These are phyloP conservation scores for Aurelia aurita DNA, from an alignment of 30 jellyfish, hydroid and myxozoan species.

Conservation along the genomic window DNA sequence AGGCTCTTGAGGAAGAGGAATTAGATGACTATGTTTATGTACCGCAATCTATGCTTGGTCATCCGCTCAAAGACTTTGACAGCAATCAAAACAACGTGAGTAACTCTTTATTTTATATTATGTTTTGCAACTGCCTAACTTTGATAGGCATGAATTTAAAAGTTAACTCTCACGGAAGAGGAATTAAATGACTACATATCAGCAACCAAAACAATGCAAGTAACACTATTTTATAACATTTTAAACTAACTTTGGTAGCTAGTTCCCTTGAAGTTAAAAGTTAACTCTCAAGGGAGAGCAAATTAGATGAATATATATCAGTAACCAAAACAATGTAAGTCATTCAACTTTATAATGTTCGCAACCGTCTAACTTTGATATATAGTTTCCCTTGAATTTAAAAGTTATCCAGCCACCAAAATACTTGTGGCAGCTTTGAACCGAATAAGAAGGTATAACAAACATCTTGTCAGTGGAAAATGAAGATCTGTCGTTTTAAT, in stretches of 20 bases:
- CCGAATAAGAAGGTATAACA: slow-evolving; percentile 16
- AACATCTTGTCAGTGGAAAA: slow-evolving; percentile 24
- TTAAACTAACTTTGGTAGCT: too few species aligned
- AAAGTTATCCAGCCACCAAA: too few species aligned
- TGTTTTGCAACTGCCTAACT: background rate
- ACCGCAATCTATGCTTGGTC: slow-evolving; percentile 97
- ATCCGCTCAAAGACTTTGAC: slow-evolving; percentile 95
- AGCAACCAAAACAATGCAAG: too few species aligned
- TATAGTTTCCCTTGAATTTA: background rate
- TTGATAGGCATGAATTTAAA: background rate
- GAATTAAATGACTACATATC: too few species aligned
- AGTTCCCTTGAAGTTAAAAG: too few species aligned
- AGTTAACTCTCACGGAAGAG: too few species aligned
- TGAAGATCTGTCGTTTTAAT: background rate
- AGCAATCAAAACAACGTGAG: slow-evolving; percentile 95
- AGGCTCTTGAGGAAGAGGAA: slow-evolving; percentile 72
- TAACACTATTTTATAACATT: too few species aligned
- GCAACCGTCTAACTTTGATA: background rate
- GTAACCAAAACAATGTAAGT: too few species aligned
- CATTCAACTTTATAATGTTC: too few species aligned
- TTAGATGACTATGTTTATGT: slow-evolving; percentile 76
- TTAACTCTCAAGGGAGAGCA: too few species aligned
- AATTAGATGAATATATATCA: too few species aligned
- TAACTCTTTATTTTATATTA: background rate
- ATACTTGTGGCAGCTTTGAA: slow-evolving; percentile 28